phyloP scores from a whole-genome alignment of 2,888 invertebrate species.

The Napeogenes sylphis region DNA sequence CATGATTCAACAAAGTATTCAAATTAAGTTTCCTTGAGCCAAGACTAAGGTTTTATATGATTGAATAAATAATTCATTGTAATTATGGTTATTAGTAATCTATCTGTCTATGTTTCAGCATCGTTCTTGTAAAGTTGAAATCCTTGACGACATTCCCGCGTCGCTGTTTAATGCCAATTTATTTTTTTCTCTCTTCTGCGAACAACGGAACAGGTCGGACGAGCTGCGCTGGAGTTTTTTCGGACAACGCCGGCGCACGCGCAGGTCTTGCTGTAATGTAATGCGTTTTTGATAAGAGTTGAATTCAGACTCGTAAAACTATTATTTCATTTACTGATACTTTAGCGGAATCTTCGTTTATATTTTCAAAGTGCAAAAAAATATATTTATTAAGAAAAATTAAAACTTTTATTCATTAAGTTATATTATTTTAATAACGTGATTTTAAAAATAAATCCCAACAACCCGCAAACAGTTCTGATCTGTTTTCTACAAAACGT shows the following conservation, averaged over 20 bases:
- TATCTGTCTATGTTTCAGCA: constrained; percentile 28
- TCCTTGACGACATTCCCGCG: constrained; percentile 68
- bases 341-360: not conserved
- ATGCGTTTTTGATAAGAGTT: constrained; percentile 3
- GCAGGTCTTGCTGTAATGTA: constrained; percentile 15
- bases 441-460: too few relatives aligned
- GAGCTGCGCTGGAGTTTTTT: constrained; percentile 63
- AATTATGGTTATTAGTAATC: too few relatives aligned
- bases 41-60: too few relatives aligned
- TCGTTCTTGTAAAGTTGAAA: constrained; percentile 50
- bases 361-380: not conserved
- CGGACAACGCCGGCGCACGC: constrained; percentile 47
- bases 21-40: too few relatives aligned
- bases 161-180: constrained; percentile 57
- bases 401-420: too few relatives aligned
- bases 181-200: constrained; percentile 67
- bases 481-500: too few relatives aligned
- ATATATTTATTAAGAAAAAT: too few relatives aligned
- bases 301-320: not conserved
- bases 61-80: too few relatives aligned
- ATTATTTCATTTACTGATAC: not conserved
- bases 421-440: too few relatives aligned
- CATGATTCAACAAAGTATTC: too few relatives aligned
- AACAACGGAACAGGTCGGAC: constrained; percentile 68
- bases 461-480: too few relatives aligned